Evolutionary conservation across 1,140 invertebrate species (phyloP).

Genomic region (Cataglyphis hispanica): DNA sequence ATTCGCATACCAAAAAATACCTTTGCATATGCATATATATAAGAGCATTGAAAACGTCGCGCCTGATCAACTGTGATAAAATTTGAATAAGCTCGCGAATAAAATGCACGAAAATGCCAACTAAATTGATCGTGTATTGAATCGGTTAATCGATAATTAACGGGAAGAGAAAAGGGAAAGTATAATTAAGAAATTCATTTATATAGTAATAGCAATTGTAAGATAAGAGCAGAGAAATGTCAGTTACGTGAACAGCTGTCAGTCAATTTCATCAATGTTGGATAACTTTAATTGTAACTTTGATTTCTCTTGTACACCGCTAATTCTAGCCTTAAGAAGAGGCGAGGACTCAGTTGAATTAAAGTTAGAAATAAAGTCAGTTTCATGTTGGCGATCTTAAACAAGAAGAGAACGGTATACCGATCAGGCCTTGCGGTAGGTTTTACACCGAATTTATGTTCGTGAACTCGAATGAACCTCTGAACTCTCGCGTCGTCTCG

Average conservation of each 20-base stretch:
- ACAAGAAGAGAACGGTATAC: neutral
- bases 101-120: slow-evolving; percentile 12
- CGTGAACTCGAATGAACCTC: slow-evolving; percentile 83
- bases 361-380: slow-evolving; percentile 38
- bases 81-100: slow-evolving; percentile 11
- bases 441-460: slow-evolving; percentile 79
- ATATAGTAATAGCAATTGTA: neutral
- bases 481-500: slow-evolving; percentile 80
- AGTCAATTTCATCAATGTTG: neutral
- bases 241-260: slow-evolving; percentile 26
- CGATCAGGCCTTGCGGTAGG: slow-evolving; percentile 25
- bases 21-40: neutral
- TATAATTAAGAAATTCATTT: slow-evolving; percentile 32
- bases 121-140: neutral
- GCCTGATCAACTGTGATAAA: slow-evolving; percentile 1
- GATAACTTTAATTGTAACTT: slow-evolving; percentile 40
- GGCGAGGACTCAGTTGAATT: slow-evolving; percentile 23
- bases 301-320: neutral
- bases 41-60: neutral
- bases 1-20: slow-evolving; percentile 33
- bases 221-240: slow-evolving; percentile 17
- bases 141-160: slow-evolving; percentile 36
- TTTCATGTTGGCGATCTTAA: slow-evolving; percentile 19
- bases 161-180: slow-evolving; percentile 8
- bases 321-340: slow-evolving; percentile 12